Percentiles rank a stretch among this genome's conserved stretches.
phyloP scores from a whole-genome alignment of 2,797 vertebrate species.

The Dendrocincla fuliginosa region DNA sequence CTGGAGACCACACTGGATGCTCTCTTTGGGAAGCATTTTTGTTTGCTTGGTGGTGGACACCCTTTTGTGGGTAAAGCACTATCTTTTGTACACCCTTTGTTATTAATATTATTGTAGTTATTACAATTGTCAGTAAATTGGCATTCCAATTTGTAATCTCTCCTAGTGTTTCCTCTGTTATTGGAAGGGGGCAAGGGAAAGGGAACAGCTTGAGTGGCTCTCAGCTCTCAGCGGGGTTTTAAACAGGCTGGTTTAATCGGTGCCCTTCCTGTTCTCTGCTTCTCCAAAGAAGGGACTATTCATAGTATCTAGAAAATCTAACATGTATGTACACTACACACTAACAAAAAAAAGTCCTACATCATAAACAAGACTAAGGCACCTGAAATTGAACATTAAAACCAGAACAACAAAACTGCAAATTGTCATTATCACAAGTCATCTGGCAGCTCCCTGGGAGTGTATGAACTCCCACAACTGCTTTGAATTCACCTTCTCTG shows the following conservation, averaged over 20 bases:
- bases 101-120: not conserved
- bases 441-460: not conserved
- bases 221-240: not conserved
- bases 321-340: not conserved
- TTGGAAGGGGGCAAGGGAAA: not conserved
- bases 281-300: not conserved
- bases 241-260: not conserved
- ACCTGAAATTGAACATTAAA: not conserved
- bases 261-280: not conserved
- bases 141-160: not conserved
- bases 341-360: not conserved
- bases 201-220: not conserved
- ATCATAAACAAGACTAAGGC: rapidly evolving
- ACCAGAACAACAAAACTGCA: not conserved
- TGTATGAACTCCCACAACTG: not conserved
- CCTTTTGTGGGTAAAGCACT: not conserved
- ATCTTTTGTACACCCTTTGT: not conserved
- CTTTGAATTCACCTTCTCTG: not conserved
- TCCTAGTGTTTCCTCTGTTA: not conserved
- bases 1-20: not conserved
- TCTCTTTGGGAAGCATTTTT: not conserved
- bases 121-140: not conserved
- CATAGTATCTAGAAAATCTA: not conserved
- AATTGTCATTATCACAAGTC: not conserved
- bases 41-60: not conserved